Evolutionary conservation across 2,113 vertebrate species (phyloP).

Genomic region (Onychorhynchus coronatus): DNA sequence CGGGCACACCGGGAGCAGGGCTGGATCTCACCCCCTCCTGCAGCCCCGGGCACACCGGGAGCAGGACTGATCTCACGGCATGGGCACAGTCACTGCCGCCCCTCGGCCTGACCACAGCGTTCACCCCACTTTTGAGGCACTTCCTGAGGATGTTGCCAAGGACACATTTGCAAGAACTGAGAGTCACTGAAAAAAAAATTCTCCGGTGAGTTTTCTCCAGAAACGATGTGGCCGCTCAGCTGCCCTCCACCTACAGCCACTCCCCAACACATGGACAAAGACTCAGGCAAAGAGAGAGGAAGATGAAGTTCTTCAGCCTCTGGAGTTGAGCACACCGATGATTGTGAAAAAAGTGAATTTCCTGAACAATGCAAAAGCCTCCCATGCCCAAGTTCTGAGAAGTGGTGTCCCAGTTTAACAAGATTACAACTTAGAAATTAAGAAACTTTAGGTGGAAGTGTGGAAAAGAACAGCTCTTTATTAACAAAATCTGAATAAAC

Average conservation of each 20-base stretch:
- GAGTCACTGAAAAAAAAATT: neutral
- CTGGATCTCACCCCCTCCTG: too few relatives aligned
- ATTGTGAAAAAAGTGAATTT: neutral
- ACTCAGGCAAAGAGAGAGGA: neutral
- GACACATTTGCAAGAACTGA: neutral
- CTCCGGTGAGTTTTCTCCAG: neutral
- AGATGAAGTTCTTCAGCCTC: neutral
- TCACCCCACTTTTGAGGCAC: neutral
- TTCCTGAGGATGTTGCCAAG: neutral
- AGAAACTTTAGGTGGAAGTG: too few relatives aligned
- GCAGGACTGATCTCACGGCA: neutral
- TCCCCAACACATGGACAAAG: neutral
- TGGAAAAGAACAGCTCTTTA: too few relatives aligned
- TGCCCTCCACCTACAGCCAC: neutral
- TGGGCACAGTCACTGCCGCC: accelerated
- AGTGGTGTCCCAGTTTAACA: neutral
- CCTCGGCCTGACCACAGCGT: accelerated
- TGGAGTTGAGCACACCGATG: neutral
- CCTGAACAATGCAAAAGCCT: neutral
- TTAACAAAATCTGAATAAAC: too few relatives aligned
- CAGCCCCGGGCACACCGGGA: too few relatives aligned
- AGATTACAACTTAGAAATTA: too few relatives aligned
- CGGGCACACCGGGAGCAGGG: too few relatives aligned
- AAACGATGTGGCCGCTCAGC: neutral
- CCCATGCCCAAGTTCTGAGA: neutral